Evolutionary conservation across 2,888 invertebrate genomes (phyloP).

Genomic region (Xestia ashworthii): DNA sequence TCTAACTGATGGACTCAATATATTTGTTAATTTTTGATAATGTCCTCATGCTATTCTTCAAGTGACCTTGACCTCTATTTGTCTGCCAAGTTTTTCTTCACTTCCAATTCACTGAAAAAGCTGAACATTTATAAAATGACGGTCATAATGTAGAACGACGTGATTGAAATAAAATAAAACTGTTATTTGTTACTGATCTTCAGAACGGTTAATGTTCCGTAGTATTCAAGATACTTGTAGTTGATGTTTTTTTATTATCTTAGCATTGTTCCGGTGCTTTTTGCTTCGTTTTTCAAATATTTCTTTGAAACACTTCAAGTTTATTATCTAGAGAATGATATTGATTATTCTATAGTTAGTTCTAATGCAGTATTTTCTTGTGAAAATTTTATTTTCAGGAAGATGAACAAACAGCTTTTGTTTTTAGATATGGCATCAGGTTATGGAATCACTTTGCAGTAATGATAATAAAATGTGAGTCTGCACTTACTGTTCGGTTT

Average conservation of each 20-base stretch:
- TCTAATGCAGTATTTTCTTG: background rate
- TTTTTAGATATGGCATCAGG: background rate
- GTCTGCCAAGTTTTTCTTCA: background rate
- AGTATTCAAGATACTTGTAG: constrained; percentile 25
- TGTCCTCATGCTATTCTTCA: background rate
- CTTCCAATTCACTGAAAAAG: constrained; percentile 6
- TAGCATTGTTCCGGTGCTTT: background rate
- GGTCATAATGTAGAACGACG: constrained; percentile 6
- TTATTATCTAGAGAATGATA: background rate
- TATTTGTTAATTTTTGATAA: too few relatives aligned
- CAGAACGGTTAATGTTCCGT: constrained; percentile 43
- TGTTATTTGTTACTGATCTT: constrained; percentile 39
- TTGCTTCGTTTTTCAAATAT: background rate
- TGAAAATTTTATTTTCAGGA: background rate
- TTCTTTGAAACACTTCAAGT: background rate
- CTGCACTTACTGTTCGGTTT: too few relatives aligned
- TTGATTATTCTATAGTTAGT: constrained; percentile 4
- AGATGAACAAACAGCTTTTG: background rate
- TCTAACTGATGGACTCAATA: too few relatives aligned
- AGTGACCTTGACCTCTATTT: background rate
- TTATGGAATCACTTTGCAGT: too few relatives aligned
- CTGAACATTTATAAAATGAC: constrained; percentile 20
- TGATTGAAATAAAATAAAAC: constrained; percentile 49
- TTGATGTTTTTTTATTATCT: constrained; percentile 30
- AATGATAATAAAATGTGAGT: too few relatives aligned